Base-by-base conservation (phyloP, 2,888 invertebrate genomes). In the Palloptera scutellata region DNA sequence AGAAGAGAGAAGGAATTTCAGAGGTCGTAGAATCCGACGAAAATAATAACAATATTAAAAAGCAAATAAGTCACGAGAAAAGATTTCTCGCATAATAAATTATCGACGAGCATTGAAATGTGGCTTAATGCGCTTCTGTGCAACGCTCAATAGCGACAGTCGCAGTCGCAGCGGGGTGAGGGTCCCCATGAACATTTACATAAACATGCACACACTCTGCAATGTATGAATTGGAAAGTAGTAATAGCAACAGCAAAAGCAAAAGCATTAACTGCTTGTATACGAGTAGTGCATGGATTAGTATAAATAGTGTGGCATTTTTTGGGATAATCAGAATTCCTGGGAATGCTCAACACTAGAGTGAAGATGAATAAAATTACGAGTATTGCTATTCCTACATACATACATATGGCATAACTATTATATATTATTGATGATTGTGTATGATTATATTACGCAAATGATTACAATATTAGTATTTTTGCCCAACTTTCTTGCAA, bases 31-130 rank as follows among this genome's bases (percentile, higher is more conserved):
- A 19, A 61, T 42, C 41, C 11, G 30, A 4, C 30, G 30, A 40
- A 40, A 11, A 15, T 13, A 12, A 13, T 13, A 55, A 57, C 55
- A 48, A 64, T 17, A 40, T 20, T n/a, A 53, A 62, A 42, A 30
- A 30, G 30, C 30, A 30, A 30, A 30, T 30, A 81, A 81, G 82
- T 82, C 81, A 81, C 80, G 74, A 82, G 78, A 77, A 79, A 76
- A 77, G 77, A 81, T 81, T 81, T 81, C 81, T 79, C 80, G 81
- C 80, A 78, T 81, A 80, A 82, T 81, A 81, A 81, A 81, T 82
- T 81, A 82, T 80, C 77, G 77, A 75, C 72, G 62, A 71, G 69
- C 75, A 72, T 74, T 72, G 73, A 75, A 74, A 74, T 74, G 73
- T 68, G 74, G 72, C 71, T 72, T 72, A 76, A 72, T 74, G 74